These are phyloP conservation scores for Stichopus chloronotus DNA, from an alignment of 35 echinoderm and acorn worm species.

Conservation along the genomic window DNA sequence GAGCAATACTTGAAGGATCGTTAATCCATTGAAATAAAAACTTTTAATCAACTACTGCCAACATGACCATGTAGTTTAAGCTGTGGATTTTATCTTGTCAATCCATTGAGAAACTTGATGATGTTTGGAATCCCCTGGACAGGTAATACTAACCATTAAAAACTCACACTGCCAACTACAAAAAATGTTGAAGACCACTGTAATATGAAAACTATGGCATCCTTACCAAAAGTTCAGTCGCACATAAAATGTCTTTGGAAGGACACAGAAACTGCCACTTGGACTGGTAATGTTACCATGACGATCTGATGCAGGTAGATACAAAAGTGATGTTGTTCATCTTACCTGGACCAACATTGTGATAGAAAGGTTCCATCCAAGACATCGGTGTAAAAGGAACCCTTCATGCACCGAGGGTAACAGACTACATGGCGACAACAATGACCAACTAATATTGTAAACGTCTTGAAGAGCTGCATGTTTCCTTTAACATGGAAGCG, in stretches of 20 bases:
- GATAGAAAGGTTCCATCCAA: slow-evolving; percentile 54
- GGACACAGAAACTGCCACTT: background rate
- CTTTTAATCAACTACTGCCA: too few relatives aligned
- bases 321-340: background rate
- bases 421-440: slow-evolving; percentile 16
- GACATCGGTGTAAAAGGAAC: slow-evolving; percentile 46
- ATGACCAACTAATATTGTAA: background rate
- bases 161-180: too few relatives aligned
- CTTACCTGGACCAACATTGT: slow-evolving; percentile 62
- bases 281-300: background rate
- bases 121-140: too few relatives aligned
- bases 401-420: background rate
- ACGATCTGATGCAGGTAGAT: background rate
- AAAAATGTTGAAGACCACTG: too few relatives aligned
- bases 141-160: too few relatives aligned
- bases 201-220: background rate
- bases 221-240: background rate
- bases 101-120: too few relatives aligned
- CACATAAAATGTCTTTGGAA: background rate
- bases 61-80: too few relatives aligned
- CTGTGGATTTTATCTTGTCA: too few relatives aligned
- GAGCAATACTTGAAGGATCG: too few relatives aligned
- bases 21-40: too few relatives aligned
- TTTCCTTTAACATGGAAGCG: slow-evolving; percentile 22
- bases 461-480: slow-evolving; percentile 1